phyloP scores from a whole-genome alignment of 2,113 vertebrate species.

The Anolis sagrei region DNA sequence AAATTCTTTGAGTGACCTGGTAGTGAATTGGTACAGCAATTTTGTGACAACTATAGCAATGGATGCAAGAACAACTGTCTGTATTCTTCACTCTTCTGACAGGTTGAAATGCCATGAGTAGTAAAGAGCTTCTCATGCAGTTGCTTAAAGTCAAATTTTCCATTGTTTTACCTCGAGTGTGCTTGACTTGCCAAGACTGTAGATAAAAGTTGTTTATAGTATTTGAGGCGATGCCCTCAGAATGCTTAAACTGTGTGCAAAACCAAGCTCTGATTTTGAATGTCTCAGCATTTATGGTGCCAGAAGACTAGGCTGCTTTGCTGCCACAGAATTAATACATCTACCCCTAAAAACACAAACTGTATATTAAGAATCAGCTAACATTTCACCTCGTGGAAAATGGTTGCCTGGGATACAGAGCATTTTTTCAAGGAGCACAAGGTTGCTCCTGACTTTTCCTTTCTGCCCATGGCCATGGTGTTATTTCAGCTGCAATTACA shows the following conservation, averaged over 20 bases:
- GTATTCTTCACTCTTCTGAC: conserved; percentile 19
- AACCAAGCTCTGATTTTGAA: neutral
- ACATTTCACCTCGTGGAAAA: no score
- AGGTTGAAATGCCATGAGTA: conserved; percentile 37
- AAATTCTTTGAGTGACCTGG: conserved; percentile 42
- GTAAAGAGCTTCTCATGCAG: conserved; percentile 32
- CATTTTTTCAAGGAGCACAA: neutral
- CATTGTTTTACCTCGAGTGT: conserved; percentile 14
- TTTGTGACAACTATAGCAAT: conserved; percentile 37
- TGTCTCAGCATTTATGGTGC: no score
- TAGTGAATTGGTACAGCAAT: conserved; percentile 39
- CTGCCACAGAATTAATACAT: neutral
- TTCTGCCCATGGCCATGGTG: neutral
- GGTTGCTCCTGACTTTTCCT: neutral
- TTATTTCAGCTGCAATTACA: neutral
- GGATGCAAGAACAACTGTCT: conserved; percentile 27
- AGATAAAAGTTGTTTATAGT: neutral
- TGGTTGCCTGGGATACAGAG: neutral
- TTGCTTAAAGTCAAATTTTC: conserved; percentile 18
- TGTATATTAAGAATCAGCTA: no score
- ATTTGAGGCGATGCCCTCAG: neutral
- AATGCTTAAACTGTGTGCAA: neutral
- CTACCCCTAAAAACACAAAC: neutral
- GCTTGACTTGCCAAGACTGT: neutral
- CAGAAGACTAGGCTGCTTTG: no score